Percentiles rank a stretch among this genome's conserved stretches.
Conservation (phyloP, 1,140 invertebrate genomes). For the Pachyrhynchus sulphureomaculatus region DNA sequence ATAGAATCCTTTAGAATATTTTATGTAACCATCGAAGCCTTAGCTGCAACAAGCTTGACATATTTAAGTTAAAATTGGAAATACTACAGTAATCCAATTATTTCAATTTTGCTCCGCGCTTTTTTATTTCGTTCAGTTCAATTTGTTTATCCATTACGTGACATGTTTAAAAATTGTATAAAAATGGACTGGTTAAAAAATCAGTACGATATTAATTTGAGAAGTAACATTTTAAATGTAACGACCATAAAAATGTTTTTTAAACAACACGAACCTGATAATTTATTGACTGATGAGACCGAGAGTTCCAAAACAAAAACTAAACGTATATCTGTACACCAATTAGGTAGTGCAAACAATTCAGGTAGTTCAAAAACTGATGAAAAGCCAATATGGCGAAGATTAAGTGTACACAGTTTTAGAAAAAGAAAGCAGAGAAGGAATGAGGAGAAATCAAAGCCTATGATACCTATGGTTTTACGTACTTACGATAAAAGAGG, state of each 20-base stretch:
- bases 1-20: too few species aligned
- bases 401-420: constrained; percentile 33
- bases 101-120: too few species aligned
- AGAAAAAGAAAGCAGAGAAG: constrained; percentile 30
- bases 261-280: not conserved
- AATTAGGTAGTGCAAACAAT: too few species aligned
- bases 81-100: too few species aligned
- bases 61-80: too few species aligned
- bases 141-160: not conserved
- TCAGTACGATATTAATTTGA: constrained; percentile 11
- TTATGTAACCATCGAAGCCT: too few species aligned
- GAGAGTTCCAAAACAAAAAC: too few species aligned
- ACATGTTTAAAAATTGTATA: not conserved
- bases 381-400: constrained; percentile 29
- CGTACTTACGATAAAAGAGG: constrained; percentile 36
- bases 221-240: constrained; percentile 7
- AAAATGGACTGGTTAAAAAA: constrained; percentile 5
- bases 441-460: constrained; percentile 32
- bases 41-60: too few species aligned
- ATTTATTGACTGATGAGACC: too few species aligned
- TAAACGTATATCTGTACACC: too few species aligned
- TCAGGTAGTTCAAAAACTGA: not conserved
- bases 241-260: not conserved
- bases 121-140: too few species aligned
- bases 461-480: constrained; percentile 34